phyloP scores from a whole-genome alignment of 2,888 invertebrate species.

The Aspidapion aeneum region DNA sequence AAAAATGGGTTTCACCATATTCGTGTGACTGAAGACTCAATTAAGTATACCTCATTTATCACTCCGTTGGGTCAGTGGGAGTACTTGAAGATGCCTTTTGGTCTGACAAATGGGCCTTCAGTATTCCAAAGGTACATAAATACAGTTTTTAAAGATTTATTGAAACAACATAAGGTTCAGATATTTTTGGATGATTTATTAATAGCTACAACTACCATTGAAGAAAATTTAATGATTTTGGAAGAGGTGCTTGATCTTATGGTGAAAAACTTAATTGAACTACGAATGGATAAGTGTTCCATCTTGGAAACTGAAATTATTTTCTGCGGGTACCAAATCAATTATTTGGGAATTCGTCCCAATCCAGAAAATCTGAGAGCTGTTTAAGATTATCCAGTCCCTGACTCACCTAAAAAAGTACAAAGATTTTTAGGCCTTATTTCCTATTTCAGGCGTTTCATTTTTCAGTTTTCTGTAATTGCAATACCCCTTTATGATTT shows the following conservation, averaged over 20 bases:
- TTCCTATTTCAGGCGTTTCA: slow-evolving; percentile 20
- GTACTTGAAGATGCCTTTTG: slow-evolving; percentile 36
- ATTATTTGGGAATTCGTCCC: slow-evolving; percentile 13
- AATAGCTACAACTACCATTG: slow-evolving; percentile 23
- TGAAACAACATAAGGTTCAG: slow-evolving; percentile 21
- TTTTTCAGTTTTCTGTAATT: slow-evolving; percentile 19
- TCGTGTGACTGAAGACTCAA: slow-evolving; percentile 21
- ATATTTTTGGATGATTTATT: slow-evolving; percentile 29
- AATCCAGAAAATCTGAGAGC: slow-evolving; percentile 16
- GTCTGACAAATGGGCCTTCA: slow-evolving; percentile 29
- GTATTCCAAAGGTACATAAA: slow-evolving; percentile 27
- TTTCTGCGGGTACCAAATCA: slow-evolving; percentile 32
- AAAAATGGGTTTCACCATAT: slow-evolving; percentile 16
- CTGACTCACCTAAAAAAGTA: slow-evolving; percentile 13
- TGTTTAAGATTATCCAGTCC: slow-evolving; percentile 18
- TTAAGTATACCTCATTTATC: slow-evolving; percentile 33
- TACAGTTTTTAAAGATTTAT: slow-evolving; percentile 24
- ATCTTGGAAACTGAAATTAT: slow-evolving; percentile 27
- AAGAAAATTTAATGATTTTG: slow-evolving; percentile 25
- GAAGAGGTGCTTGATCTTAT: slow-evolving; percentile 22
- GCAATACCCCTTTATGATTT: slow-evolving; percentile 37
- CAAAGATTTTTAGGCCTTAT: slow-evolving; percentile 20
- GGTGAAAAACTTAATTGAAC: slow-evolving; percentile 31
- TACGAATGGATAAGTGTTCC: too few relatives aligned
- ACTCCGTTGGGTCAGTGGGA: slow-evolving; percentile 34